Base-by-base conservation (phyloP, 2,113 vertebrate species). In the Crotalus helleri region DNA sequence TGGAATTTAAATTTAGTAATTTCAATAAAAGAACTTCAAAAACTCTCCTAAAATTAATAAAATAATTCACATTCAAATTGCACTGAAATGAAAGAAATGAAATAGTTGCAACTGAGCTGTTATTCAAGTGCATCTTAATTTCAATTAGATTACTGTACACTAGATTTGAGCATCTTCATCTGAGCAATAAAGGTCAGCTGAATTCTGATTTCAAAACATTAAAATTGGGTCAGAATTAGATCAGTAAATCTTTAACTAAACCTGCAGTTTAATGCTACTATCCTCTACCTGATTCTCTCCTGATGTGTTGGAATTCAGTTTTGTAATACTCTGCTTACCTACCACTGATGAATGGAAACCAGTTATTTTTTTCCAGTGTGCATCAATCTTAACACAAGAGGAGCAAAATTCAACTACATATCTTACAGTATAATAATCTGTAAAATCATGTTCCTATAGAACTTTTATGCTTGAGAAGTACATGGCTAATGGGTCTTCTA, bases 211-310 rank as follows among this genome's bases (percentile, higher is more conserved):
- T 51, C 57, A 85, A 0, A 24, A 11, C 13, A 53, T 11, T 86
- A 51, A 93, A 93, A 19, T 5, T 55, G 89, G 44, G 44, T n/a
- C 85, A 92, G 11, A 6, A 88, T 85, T 93, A 89, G 92, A 33
- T 53, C 2, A 0, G 19, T 44, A 26, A 93, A 91, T 54, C 15
- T 87, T 81, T 21, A 81, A 81, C 33, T 44, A 81, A 81, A 81
- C 17, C 3, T 81, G 33, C 1, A 81, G 39, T 81, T 81, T 39
- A 81, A 81, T 81, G 33, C 69, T 8, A 33, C 74, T 21, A 44
- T 44, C 17, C 33, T 7, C 17, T 21, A 21, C 33, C 74, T 1
- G 39, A 81, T 81, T 44, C 74, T 39, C 17, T 81, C 17, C 74
- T 21, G 33, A 81, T 39, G 19, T 81, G 13, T 74, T 5, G 64